A percentile compares a stretch with the other conserved stretches of the same genome.
These are phyloP conservation scores for Spea hammondii DNA, from an alignment of 2,797 vertebrate genomes.

Conservation along the genomic window DNA sequence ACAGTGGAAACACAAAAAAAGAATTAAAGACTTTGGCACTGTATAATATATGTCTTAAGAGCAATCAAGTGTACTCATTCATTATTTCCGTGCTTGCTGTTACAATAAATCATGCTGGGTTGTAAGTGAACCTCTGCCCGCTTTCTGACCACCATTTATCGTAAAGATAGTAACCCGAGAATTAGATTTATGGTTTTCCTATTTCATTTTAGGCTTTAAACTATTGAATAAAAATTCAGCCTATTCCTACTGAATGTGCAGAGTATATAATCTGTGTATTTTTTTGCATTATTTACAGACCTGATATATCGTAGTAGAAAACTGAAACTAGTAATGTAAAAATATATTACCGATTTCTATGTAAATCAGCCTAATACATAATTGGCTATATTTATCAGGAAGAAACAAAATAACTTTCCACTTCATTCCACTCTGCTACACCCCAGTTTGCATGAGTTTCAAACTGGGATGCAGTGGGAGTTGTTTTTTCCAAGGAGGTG, in stretches of 20 bases:
- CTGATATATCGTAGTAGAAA: no score
- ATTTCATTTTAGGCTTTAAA: slow-evolving; percentile 33
- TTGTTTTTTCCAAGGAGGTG: no score
- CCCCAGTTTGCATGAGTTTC: no score
- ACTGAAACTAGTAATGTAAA: neutral
- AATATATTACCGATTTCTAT: neutral
- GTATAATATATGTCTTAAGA: slow-evolving; percentile 32
- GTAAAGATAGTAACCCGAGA: slow-evolving; percentile 34
- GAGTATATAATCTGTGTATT: neutral
- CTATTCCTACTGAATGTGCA: neutral
- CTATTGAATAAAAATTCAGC: slow-evolving; percentile 23
- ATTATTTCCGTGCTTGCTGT: slow-evolving; percentile 38
- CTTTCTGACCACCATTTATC: slow-evolving; percentile 42
- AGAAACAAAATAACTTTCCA: no score
- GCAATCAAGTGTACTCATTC: slow-evolving; percentile 42
- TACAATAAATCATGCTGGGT: slow-evolving; percentile 38
- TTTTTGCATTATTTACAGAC: neutral
- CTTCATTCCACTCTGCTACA: no score
- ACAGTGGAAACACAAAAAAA: neutral
- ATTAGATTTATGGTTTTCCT: slow-evolving; percentile 38
- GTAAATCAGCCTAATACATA: no score
- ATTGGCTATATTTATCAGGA: no score
- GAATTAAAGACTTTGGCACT: slow-evolving; percentile 27
- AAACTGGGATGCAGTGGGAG: no score
- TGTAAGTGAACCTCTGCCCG: slow-evolving; percentile 28